Percentiles rank a stretch among this genome's conserved stretches.
Evolutionary conservation across 2,888 invertebrate genomes (phyloP).

Genomic region (Plebejus melissa): DNA sequence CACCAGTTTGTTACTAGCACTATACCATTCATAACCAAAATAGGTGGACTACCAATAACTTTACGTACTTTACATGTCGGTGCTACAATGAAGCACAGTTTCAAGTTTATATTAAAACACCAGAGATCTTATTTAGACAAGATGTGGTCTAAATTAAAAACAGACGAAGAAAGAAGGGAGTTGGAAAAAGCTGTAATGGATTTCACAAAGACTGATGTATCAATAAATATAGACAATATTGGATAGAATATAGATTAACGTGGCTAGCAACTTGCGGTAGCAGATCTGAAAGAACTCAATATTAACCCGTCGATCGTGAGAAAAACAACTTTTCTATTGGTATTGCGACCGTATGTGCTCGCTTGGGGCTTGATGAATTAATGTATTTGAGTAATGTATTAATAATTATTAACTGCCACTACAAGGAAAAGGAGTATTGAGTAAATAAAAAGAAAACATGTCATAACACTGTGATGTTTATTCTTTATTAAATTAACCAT

Average conservation of each 20-base stretch:
- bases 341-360: too few relatives aligned
- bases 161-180: slow-evolving; percentile 80
- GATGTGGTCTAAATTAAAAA: slow-evolving; percentile 80
- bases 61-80: slow-evolving; percentile 85
- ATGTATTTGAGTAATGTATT: too few relatives aligned
- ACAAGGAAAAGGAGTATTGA: neutral
- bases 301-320: too few relatives aligned
- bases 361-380: too few relatives aligned
- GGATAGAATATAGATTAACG: slow-evolving; percentile 43
- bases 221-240: slow-evolving; percentile 66
- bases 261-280: neutral
- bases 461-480: neutral
- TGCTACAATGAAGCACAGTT: slow-evolving; percentile 89
- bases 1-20: slow-evolving; percentile 84
- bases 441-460: slow-evolving; percentile 11
- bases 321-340: too few relatives aligned
- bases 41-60: slow-evolving; percentile 80
- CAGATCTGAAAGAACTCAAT: neutral
- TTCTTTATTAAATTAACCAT: neutral
- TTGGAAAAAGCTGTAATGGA: slow-evolving; percentile 74
- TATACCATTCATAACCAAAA: slow-evolving; percentile 83
- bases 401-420: too few relatives aligned
- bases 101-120: slow-evolving; percentile 83
- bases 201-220: slow-evolving; percentile 67
- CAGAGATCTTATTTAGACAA: slow-evolving; percentile 82